Percentiles rank a stretch among this genome's conserved stretches.
Conservation (phyloP, 2,888 invertebrate species). For the Pyrrhia umbra region DNA sequence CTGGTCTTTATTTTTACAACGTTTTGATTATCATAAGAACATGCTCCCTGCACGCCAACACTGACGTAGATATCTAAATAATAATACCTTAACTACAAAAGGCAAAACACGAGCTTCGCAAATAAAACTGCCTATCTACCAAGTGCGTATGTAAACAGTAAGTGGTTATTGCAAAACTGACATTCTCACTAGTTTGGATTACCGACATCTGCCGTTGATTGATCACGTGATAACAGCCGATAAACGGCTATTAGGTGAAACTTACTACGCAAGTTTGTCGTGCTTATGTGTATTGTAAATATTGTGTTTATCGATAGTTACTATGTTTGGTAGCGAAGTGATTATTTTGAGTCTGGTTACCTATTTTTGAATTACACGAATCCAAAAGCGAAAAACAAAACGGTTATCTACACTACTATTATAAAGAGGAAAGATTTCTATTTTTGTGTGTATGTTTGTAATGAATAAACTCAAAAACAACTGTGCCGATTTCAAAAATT, state of each 20-base stretch:
- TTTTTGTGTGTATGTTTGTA: too few relatives aligned
- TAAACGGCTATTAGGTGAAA: conserved; percentile 46
- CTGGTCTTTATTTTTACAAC: too few relatives aligned
- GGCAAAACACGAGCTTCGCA: conserved; percentile 29
- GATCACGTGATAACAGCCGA: conserved; percentile 73
- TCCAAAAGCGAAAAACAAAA: too few relatives aligned
- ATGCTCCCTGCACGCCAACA: too few relatives aligned
- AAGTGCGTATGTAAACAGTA: conserved; percentile 55
- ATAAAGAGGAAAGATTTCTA: too few relatives aligned
- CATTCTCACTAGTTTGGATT: conserved; percentile 64
- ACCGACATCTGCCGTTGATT: conserved; percentile 76
- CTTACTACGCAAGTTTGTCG: conserved; percentile 24
- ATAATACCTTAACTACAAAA: not conserved
- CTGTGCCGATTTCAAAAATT: too few relatives aligned
- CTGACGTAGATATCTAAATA: not conserved
- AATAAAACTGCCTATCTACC: conserved; percentile 42
- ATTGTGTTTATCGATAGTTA: not conserved
- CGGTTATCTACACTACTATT: too few relatives aligned
- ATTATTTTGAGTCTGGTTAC: too few relatives aligned
- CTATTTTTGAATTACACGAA: too few relatives aligned
- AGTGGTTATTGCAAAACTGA: conserved; percentile 65
- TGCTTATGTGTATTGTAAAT: conserved; percentile 3
- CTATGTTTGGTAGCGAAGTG: not conserved
- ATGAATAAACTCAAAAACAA: too few relatives aligned
- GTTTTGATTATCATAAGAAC: not conserved